Evolutionary conservation across 53 echinoderm and acorn worm species (phyloP).

Genomic region (Mesocentrotus franciscanus): DNA sequence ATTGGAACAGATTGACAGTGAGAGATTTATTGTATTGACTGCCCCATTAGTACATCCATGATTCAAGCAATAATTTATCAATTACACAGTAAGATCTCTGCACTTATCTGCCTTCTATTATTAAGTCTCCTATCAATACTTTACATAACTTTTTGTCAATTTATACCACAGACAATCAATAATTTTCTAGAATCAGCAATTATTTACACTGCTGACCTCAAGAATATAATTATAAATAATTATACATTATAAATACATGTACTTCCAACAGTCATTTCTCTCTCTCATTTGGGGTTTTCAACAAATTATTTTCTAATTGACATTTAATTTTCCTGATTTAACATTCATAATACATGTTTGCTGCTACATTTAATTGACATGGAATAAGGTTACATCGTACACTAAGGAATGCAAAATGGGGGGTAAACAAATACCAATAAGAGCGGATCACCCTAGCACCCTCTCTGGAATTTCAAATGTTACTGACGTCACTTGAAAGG

Average conservation of each 20-base stretch:
- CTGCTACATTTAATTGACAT: background rate
- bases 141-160: background rate
- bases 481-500: background rate
- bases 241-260: too few species aligned
- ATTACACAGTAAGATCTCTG: background rate
- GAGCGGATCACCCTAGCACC: too few species aligned
- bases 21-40: background rate
- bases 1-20: background rate
- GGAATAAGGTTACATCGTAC: background rate
- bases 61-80: background rate
- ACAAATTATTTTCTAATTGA: background rate
- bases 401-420: too few species aligned
- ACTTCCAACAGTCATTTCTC: background rate
- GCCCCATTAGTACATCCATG: slow-evolving; percentile 12
- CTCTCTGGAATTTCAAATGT: background rate
- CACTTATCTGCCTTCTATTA: background rate
- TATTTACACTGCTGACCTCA: background rate
- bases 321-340: background rate
- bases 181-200: too few species aligned
- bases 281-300: background rate
- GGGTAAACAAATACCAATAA: too few species aligned
- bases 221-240: background rate
- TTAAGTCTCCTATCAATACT: background rate
- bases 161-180: too few species aligned
- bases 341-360: background rate